These are phyloP conservation scores for Ophthalmolycus amberensis DNA, from an alignment of 2,113 vertebrate genomes.

Conservation along the genomic window DNA sequence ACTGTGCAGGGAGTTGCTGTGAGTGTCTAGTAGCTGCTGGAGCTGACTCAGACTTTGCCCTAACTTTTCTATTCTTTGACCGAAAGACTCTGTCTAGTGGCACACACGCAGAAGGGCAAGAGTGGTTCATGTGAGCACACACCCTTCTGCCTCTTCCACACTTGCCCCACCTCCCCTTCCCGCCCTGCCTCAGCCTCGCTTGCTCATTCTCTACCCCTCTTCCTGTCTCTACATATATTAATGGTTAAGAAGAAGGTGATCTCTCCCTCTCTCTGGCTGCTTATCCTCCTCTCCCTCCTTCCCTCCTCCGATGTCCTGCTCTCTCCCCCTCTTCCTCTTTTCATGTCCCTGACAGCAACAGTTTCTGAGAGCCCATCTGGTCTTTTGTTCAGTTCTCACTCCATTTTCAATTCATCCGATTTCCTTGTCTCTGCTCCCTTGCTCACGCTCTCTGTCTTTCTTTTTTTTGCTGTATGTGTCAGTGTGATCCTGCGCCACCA, in stretches of 20 bases:
- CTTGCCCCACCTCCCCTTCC: constrained; percentile 68
- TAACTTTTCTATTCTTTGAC: constrained; percentile 80
- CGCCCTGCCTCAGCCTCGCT: constrained; percentile 49
- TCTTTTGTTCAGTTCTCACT: constrained; percentile 74
- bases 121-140: constrained; percentile 75
- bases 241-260: constrained; percentile 55
- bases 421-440: constrained; percentile 44
- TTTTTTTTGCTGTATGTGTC: constrained; percentile 24
- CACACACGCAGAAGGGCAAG: constrained; percentile 59
- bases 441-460: constrained; percentile 16
- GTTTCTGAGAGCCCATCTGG: constrained; percentile 78
- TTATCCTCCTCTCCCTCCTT: constrained; percentile 33
- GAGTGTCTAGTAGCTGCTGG: constrained; percentile 65
- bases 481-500: constrained; percentile 30
- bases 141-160: constrained; percentile 78
- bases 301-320: not conserved
- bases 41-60: constrained; percentile 75
- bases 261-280: constrained; percentile 53
- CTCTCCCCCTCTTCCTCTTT: constrained; percentile 39
- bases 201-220: constrained; percentile 42
- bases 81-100: constrained; percentile 61
- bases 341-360: constrained; percentile 55
- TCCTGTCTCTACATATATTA: constrained; percentile 50
- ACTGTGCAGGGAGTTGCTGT: constrained; percentile 55
- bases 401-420: constrained; percentile 59